Evolutionary conservation across 2,888 invertebrate species (phyloP).

Genomic region (Acronicta aceris): DNA sequence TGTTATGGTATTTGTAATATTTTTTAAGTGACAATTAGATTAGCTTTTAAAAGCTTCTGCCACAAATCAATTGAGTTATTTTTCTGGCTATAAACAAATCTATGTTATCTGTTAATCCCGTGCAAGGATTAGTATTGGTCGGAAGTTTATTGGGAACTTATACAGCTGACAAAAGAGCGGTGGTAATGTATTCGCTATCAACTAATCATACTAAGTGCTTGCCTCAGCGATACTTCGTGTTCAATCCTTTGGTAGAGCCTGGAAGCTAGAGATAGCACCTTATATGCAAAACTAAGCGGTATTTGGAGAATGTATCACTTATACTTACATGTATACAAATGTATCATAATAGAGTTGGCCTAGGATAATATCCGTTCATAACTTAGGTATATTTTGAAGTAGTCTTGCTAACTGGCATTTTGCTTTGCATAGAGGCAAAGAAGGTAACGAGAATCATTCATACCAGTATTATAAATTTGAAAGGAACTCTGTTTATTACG

Average conservation of each 20-base stretch:
- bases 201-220: slow-evolving; percentile 41
- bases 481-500: too few species aligned
- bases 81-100: not conserved
- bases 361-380: too few species aligned
- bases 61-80: too few species aligned
- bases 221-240: slow-evolving; percentile 9
- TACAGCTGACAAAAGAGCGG: slow-evolving; percentile 5
- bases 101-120: not conserved
- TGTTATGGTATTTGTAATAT: not conserved
- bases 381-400: too few species aligned
- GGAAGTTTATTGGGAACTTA: slow-evolving; percentile 8
- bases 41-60: not conserved
- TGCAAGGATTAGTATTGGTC: slow-evolving; percentile 1
- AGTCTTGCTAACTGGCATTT: too few species aligned
- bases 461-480: too few species aligned
- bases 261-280: too few species aligned
- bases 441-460: too few species aligned
- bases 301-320: not conserved
- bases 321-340: too few species aligned
- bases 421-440: too few species aligned
- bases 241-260: not conserved
- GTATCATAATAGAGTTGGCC: too few species aligned
- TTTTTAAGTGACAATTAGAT: too few species aligned
- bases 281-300: not conserved
- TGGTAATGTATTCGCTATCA: slow-evolving; percentile 22